These are phyloP conservation scores for Oreortyx pictus DNA, from an alignment of 2,797 vertebrate genomes.

Conservation along the genomic window DNA sequence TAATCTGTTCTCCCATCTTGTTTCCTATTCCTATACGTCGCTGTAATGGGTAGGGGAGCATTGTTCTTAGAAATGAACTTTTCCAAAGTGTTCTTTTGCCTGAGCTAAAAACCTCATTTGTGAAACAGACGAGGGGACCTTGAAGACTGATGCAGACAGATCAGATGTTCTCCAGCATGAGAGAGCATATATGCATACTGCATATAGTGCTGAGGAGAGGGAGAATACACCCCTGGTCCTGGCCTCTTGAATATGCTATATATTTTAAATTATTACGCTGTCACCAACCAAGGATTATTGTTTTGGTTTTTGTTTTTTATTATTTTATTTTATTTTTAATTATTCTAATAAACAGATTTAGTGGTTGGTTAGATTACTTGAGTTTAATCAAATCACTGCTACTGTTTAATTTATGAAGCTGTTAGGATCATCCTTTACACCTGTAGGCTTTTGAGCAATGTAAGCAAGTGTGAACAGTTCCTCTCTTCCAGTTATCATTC, in stretches of 20 bases:
- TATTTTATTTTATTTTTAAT: background rate
- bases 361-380: slow-evolving; percentile 11
- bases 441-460: background rate
- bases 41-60: background rate
- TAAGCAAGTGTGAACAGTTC: background rate
- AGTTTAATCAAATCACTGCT: slow-evolving; percentile 29
- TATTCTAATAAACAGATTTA: slow-evolving; percentile 25
- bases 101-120: background rate
- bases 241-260: background rate
- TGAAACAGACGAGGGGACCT: background rate
- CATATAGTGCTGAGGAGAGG: background rate
- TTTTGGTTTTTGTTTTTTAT: background rate
- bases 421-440: background rate
- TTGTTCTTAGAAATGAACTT: background rate
- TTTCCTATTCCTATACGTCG: background rate
- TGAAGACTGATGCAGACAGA: background rate
- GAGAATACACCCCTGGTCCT: background rate
- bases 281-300: background rate
- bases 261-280: background rate
- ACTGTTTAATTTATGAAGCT: slow-evolving; percentile 41
- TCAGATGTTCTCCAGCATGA: background rate
- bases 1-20: background rate
- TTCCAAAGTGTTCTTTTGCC: background rate
- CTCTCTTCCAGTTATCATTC: background rate
- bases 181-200: background rate